phyloP scores from a whole-genome alignment of 2,113 vertebrate genomes.

The Serinus canaria region DNA sequence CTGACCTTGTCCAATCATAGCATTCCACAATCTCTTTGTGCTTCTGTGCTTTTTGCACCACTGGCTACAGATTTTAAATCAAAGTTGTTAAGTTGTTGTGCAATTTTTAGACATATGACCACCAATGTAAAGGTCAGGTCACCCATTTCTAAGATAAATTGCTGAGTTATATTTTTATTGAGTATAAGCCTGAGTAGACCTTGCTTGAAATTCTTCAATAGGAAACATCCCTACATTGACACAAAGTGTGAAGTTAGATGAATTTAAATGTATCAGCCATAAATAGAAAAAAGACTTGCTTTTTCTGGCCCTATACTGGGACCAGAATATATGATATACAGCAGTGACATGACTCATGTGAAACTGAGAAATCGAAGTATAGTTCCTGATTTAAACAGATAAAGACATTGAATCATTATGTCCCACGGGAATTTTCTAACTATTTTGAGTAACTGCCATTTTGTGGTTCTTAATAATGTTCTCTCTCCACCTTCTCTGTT shows the following conservation, averaged over 20 bases:
- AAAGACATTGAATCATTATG: background rate
- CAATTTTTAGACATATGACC: background rate
- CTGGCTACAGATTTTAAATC: background rate
- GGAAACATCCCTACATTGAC: background rate
- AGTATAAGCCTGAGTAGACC: background rate
- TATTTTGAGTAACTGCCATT: slow-evolving; percentile 3
- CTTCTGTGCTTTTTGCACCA: background rate
- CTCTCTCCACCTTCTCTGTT: background rate
- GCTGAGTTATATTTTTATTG: background rate
- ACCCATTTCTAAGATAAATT: background rate
- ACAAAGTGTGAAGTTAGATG: background rate
- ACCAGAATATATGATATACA: background rate
- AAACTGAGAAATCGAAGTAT: background rate
- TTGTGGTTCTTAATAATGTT: background rate
- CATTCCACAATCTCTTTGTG: background rate
- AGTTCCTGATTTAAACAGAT: background rate
- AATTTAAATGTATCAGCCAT: background rate
- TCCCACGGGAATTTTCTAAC: background rate
- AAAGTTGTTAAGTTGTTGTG: background rate
- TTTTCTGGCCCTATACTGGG: background rate
- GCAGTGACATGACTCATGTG: background rate
- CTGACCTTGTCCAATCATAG: background rate
- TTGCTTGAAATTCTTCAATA: background rate
- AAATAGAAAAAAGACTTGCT: background rate
- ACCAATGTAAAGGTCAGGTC: background rate